These are phyloP conservation scores for Trididemnum miniatum DNA, from an alignment of 23 tunicate species.

Conservation along the genomic window DNA sequence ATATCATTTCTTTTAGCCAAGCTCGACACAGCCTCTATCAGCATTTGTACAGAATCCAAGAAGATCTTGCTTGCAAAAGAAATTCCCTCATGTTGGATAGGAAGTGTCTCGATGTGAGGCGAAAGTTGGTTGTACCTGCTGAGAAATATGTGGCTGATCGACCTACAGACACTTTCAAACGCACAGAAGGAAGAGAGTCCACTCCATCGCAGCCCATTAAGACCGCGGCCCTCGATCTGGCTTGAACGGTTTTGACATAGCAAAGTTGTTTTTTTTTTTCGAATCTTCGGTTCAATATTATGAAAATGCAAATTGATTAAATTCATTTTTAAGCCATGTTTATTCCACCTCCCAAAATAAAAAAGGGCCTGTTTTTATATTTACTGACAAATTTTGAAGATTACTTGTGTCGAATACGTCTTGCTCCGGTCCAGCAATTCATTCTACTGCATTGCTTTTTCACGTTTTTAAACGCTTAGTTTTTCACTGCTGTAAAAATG, in stretches of 20 bases:
- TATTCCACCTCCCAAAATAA: too few relatives aligned
- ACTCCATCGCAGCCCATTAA: constrained; percentile 81
- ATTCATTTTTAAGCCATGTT: too few relatives aligned
- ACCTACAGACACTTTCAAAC: constrained; percentile 73
- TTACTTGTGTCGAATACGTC: too few relatives aligned
- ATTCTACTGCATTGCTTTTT: too few relatives aligned
- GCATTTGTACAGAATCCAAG: constrained; percentile 76
- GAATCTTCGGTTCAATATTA: too few relatives aligned
- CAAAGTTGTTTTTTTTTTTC: too few relatives aligned
- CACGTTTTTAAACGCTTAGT: too few relatives aligned
- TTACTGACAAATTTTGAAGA: too few relatives aligned
- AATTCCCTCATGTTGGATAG: constrained; percentile 77
- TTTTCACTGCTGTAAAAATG: too few relatives aligned
- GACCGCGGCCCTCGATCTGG: constrained; percentile 74
- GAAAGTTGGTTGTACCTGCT: constrained; percentile 83
- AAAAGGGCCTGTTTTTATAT: too few relatives aligned
- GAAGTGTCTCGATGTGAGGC: constrained; percentile 83
- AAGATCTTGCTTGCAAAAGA: constrained; percentile 91
- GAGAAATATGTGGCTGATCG: constrained; percentile 78
- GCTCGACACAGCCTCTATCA: constrained; percentile 83
- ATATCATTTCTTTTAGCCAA: constrained; percentile 49
- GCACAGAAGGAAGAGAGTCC: constrained; percentile 72
- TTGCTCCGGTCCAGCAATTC: too few relatives aligned
- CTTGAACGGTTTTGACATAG: constrained; percentile 26
- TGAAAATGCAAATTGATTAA: too few relatives aligned